A percentile compares a stretch with the other conserved stretches of the same genome.
Conservation (phyloP, 1,140 invertebrate species). For the Leptinotarsa undecemlineata region DNA sequence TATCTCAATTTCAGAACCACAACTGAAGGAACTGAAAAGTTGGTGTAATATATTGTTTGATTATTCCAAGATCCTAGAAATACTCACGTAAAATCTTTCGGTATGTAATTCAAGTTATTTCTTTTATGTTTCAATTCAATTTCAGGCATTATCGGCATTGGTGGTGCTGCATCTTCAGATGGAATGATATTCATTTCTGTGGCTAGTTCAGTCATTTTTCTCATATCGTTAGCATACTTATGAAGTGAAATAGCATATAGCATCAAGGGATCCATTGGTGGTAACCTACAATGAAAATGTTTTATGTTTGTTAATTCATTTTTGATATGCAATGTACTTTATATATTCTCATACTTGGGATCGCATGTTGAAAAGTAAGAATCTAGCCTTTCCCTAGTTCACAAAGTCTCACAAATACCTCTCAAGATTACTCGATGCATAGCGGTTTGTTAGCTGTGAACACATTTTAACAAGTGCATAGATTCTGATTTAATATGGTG, state of each 20-base stretch:
- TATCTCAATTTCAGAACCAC: conserved; percentile 38
- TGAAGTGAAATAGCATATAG: conserved; percentile 50
- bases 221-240: conserved; percentile 50
- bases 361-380: no score
- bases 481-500: no score
- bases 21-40: conserved; percentile 32
- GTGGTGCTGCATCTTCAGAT: conserved; percentile 43
- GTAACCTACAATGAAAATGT: conserved; percentile 36
- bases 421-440: no score
- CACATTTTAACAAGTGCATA: no score
- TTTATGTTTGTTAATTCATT: not conserved
- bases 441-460: no score
- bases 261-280: conserved; percentile 48
- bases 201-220: conserved; percentile 44
- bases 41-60: not conserved
- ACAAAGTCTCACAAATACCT: no score
- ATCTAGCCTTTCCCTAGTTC: no score
- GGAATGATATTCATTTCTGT: conserved; percentile 43
- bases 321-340: no score
- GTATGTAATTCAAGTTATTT: conserved; percentile 48
- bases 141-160: conserved; percentile 46
- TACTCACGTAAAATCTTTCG: conserved; percentile 41
- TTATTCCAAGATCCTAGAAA: not conserved
- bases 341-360: no score
- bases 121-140: conserved; percentile 36